These are phyloP conservation scores for Stigmatopora nigra DNA, from an alignment of 2,113 vertebrate species.

Conservation along the genomic window DNA sequence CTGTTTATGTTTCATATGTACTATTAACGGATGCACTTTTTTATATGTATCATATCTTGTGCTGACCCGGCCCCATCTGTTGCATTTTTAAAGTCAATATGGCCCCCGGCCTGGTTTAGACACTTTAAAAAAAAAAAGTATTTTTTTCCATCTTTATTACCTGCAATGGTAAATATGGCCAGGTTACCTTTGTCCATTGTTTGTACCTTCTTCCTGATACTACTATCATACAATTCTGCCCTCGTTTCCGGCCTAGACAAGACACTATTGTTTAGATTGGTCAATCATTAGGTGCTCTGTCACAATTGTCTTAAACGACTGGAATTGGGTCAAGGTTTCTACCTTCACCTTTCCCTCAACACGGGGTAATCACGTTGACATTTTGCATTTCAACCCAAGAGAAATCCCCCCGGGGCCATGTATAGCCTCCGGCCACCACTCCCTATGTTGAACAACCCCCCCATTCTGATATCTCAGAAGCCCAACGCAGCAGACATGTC, in stretches of 20 bases:
- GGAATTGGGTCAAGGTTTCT: not conserved
- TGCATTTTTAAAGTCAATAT: no score
- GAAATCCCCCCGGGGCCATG: slow-evolving; percentile 2
- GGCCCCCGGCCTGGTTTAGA: no score
- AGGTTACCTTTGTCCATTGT: not conserved
- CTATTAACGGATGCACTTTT: no score
- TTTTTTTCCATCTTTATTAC: no score
- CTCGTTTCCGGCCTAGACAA: slow-evolving; percentile 41
- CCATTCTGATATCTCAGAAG: slow-evolving; percentile 19
- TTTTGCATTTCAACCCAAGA: not conserved
- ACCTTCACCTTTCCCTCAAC: no score
- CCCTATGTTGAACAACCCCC: slow-evolving; percentile 43
- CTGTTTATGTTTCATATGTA: no score
- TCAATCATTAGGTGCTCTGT: slow-evolving; percentile 26
- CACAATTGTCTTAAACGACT: no score
- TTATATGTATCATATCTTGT: no score
- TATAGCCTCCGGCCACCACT: slow-evolving; percentile 56
- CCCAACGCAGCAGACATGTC: slow-evolving; percentile 44
- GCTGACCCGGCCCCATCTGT: no score
- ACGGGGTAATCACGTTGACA: no score
- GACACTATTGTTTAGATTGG: slow-evolving; percentile 11
- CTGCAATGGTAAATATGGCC: no score
- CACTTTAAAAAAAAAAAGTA: no score
- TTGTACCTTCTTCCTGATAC: not conserved
- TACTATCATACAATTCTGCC: slow-evolving; percentile 15